Percentiles rank a stretch among this genome's conserved stretches.
These are phyloP conservation scores for Leptinotarsa tumamoca DNA, from an alignment of 2,888 invertebrate species.

Conservation along the genomic window DNA sequence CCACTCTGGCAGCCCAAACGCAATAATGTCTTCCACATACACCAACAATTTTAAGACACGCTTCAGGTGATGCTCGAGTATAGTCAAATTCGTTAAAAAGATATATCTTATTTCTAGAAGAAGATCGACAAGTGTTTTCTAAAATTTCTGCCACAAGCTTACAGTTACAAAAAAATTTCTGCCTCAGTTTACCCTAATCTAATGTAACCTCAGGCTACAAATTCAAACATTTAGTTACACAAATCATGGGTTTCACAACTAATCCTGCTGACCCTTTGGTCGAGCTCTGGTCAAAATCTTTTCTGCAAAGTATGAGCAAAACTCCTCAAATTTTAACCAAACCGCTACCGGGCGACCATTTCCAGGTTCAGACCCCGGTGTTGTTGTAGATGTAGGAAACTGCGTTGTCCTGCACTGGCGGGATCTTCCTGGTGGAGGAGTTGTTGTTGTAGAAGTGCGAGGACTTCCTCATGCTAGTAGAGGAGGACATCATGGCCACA, in stretches of 20 bases:
- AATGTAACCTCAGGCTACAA: constrained; percentile 30
- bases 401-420: constrained; percentile 63
- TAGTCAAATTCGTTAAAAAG: constrained; percentile 42
- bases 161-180: constrained; percentile 52
- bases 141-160: constrained; percentile 53
- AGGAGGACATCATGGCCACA: constrained; percentile 86
- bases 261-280: background rate
- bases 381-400: constrained; percentile 76
- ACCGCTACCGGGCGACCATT: constrained; percentile 28
- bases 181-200: constrained; percentile 45
- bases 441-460: constrained; percentile 83
- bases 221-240: constrained; percentile 39
- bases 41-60: constrained; percentile 55
- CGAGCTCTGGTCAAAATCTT: constrained; percentile 16
- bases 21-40: background rate
- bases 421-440: constrained; percentile 67
- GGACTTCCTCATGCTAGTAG: constrained; percentile 86
- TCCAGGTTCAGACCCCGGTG: constrained; percentile 73
- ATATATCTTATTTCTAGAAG: constrained; percentile 36
- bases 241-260: constrained; percentile 34
- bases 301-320: constrained; percentile 21
- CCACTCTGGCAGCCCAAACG: constrained; percentile 4
- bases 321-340: constrained; percentile 22
- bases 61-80: constrained; percentile 56
- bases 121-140: constrained; percentile 24